Percentiles rank a stretch among this genome's conserved stretches.
These are phyloP conservation scores for Sylvilagus floridanus DNA, from an alignment of 2,797 vertebrate genomes.

Conservation along the genomic window DNA sequence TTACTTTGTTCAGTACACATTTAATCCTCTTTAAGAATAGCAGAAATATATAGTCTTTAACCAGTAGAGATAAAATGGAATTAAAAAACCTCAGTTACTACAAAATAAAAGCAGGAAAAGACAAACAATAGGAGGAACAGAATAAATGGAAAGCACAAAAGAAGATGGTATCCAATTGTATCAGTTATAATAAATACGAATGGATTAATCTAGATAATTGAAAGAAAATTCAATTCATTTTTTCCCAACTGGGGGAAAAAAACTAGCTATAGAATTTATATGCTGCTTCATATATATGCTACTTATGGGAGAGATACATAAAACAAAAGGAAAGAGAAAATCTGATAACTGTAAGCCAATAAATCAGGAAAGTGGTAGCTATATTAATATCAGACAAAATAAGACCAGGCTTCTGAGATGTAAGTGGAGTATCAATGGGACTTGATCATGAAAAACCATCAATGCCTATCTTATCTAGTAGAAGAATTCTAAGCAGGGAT, in stretches of 20 bases:
- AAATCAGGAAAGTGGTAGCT: background rate
- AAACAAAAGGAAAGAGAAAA: background rate
- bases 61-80: background rate
- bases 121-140: background rate
- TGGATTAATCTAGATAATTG: background rate
- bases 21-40: slow-evolving; percentile 9
- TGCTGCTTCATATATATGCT: background rate
- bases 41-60: background rate
- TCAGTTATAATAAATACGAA: slow-evolving; percentile 27
- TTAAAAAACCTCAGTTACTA: background rate
- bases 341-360: background rate
- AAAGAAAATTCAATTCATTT: background rate
- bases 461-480: background rate
- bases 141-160: slow-evolving; percentile 22
- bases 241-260: background rate
- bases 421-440: background rate
- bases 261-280: background rate
- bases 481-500: background rate
- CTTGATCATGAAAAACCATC: background rate
- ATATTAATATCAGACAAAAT: slow-evolving; percentile 20
- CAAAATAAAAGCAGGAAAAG: background rate
- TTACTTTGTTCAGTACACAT: background rate
- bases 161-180: background rate
- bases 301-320: slow-evolving; percentile 3
- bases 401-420: background rate